These are phyloP conservation scores for Oxyura jamaicensis DNA, from an alignment of 2,113 vertebrate genomes.

Conservation along the genomic window DNA sequence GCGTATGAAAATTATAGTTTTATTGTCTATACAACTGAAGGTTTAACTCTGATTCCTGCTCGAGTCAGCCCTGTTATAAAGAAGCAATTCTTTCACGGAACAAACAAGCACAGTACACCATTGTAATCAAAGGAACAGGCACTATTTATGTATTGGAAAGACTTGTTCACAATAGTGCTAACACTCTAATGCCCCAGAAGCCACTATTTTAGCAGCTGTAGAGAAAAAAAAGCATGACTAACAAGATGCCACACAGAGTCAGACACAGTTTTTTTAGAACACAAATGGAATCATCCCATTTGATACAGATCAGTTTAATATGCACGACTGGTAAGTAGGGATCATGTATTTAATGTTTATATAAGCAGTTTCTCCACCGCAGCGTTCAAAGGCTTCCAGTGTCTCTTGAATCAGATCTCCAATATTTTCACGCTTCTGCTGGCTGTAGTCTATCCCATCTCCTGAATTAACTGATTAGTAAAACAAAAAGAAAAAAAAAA, in stretches of 20 bases:
- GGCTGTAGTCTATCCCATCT: slow-evolving; percentile 90
- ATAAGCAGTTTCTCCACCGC: slow-evolving; percentile 88
- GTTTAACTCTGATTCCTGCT: slow-evolving; percentile 77
- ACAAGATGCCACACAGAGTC: slow-evolving; percentile 52
- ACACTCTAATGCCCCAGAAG: slow-evolving; percentile 72
- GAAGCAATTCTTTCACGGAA: slow-evolving; percentile 79
- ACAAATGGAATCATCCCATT: slow-evolving; percentile 12
- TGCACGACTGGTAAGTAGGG: slow-evolving; percentile 92
- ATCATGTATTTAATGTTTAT: slow-evolving; percentile 98
- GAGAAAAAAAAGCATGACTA: slow-evolving; percentile 58
- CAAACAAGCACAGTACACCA: slow-evolving; percentile 86
- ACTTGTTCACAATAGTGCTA: slow-evolving; percentile 78
- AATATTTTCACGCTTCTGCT: slow-evolving; percentile 90
- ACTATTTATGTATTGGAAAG: slow-evolving; percentile 85
- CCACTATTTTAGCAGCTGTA: slow-evolving; percentile 76
- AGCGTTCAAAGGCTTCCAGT: slow-evolving; percentile 89
- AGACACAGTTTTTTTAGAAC: slow-evolving; percentile 4
- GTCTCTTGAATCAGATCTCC: slow-evolving; percentile 94
- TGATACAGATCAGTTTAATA: slow-evolving; percentile 75
- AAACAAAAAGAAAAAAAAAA: slow-evolving; percentile 8
- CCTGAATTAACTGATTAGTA: slow-evolving; percentile 85
- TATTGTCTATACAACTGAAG: slow-evolving; percentile 83
- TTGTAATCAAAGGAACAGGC: slow-evolving; percentile 85
- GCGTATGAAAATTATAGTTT: slow-evolving; percentile 82
- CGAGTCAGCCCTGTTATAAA: slow-evolving; percentile 75